These are phyloP conservation scores for Macaria notata DNA, from an alignment of 2,888 invertebrate species.

Conservation along the genomic window DNA sequence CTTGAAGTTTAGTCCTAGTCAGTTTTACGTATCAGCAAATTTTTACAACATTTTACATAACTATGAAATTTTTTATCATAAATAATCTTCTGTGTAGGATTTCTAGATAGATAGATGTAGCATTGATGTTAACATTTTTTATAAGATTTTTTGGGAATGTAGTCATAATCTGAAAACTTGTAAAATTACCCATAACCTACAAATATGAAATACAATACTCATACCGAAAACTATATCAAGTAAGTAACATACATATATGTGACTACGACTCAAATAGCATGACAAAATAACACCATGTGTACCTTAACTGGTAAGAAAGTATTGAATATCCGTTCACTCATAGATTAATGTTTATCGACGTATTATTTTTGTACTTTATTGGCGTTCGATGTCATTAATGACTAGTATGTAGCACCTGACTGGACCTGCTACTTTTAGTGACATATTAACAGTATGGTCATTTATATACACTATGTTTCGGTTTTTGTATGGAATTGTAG, in stretches of 20 bases:
- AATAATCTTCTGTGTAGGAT: too few relatives aligned
- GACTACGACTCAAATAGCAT: slow-evolving; percentile 5
- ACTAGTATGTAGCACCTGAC: slow-evolving; percentile 66
- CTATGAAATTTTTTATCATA: too few relatives aligned
- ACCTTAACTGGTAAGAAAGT: slow-evolving; percentile 44
- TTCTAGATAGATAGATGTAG: too few relatives aligned
- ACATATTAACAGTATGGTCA: slow-evolving; percentile 35
- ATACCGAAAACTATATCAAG: too few relatives aligned
- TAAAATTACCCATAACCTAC: too few relatives aligned
- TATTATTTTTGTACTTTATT: slow-evolving; percentile 74
- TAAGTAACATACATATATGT: slow-evolving; percentile 1
- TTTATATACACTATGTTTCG: slow-evolving; percentile 11
- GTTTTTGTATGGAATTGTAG: not conserved
- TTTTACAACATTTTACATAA: too few relatives aligned
- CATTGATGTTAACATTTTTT: too few relatives aligned
- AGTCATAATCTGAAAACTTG: too few relatives aligned
- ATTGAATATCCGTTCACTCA: slow-evolving; percentile 62
- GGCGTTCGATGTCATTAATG: slow-evolving; percentile 76
- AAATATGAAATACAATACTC: too few relatives aligned
- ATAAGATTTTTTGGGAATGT: too few relatives aligned
- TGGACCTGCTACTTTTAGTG: slow-evolving; percentile 30
- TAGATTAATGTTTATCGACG: slow-evolving; percentile 75
- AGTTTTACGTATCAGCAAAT: too few relatives aligned
- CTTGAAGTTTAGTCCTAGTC: too few relatives aligned
- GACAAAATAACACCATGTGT: slow-evolving; percentile 48